Evolutionary conservation across 1,140 invertebrate genomes (phyloP).

Genomic region (Drosophila ercepeae): DNA sequence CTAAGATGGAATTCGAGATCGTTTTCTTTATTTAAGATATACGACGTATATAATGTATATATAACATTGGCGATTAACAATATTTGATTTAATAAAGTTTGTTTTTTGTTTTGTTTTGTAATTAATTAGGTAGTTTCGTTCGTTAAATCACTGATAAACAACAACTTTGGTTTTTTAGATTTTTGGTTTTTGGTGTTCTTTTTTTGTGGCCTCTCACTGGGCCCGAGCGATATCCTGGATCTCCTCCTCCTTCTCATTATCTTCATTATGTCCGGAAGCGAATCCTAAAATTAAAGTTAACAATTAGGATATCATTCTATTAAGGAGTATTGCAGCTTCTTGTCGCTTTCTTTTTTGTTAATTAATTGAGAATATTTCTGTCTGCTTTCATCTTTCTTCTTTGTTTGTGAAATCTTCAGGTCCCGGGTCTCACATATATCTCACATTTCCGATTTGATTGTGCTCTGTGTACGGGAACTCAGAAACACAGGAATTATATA

Average conservation of each 20-base stretch:
- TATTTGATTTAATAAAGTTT: constrained; percentile 48
- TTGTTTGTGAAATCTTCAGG: constrained; percentile 25
- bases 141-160: constrained; percentile 43
- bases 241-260: no score
- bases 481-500: constrained; percentile 10
- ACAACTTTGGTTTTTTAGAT: constrained; percentile 38
- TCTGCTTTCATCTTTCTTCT: background rate
- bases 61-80: constrained; percentile 70
- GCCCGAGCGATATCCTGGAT: background rate
- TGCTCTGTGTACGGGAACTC: constrained; percentile 36
- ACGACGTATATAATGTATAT: constrained; percentile 20
- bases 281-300: constrained; percentile 51
- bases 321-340: constrained; percentile 24
- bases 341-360: constrained; percentile 30
- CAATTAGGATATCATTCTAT: constrained; percentile 36
- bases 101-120: constrained; percentile 1
- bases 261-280: constrained; percentile 28
- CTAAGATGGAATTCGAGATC: constrained; percentile 37
- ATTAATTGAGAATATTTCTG: constrained; percentile 31
- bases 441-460: constrained; percentile 56
- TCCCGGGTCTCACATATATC: constrained; percentile 57
- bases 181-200: constrained; percentile 28
- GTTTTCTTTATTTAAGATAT: constrained; percentile 53
- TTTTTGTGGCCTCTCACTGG: background rate
- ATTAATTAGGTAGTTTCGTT: constrained; percentile 25